Percentiles rank a stretch among this genome's conserved stretches.
phyloP scores from a whole-genome alignment of 1,140 invertebrate genomes.

The Himalopsyche phryganea region DNA sequence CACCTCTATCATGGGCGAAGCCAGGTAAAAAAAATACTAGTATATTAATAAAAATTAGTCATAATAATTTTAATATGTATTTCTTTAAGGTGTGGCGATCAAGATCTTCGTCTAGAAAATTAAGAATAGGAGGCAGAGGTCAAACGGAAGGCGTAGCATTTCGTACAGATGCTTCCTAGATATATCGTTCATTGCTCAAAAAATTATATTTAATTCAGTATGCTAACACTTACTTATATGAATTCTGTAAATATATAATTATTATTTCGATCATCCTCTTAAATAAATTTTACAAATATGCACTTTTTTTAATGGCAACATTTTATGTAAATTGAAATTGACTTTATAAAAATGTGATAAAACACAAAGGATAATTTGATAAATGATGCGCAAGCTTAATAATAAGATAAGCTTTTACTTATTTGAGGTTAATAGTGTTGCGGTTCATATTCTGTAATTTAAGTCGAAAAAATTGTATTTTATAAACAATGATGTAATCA shows the following conservation, averaged over 20 bases:
- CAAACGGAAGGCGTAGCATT: slow-evolving; percentile 24
- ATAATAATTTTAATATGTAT: neutral
- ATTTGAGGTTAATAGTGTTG: neutral
- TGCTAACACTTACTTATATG: neutral
- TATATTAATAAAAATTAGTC: too few species aligned
- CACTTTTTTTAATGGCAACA: too few species aligned
- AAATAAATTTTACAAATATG: too few species aligned
- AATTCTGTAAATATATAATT: neutral
- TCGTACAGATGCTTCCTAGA: neutral
- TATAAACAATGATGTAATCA: too few species aligned
- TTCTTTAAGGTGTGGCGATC: slow-evolving; percentile 33
- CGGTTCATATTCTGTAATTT: too few species aligned
- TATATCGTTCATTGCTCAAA: neutral
- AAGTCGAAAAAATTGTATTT: too few species aligned
- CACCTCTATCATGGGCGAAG: too few species aligned
- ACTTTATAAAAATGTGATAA: neutral
- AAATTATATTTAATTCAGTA: neutral
- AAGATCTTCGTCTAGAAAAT: slow-evolving; percentile 24
- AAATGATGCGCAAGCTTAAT: too few species aligned
- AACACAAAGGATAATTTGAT: neutral
- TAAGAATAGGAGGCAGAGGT: slow-evolving; percentile 26
- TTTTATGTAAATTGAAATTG: neutral
- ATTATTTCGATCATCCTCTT: neutral
- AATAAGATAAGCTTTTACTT: slow-evolving; percentile 3
- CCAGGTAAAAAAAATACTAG: too few species aligned